Evolutionary conservation across 2,888 invertebrate species (phyloP).

Genomic region (Eudemis profundana): DNA sequence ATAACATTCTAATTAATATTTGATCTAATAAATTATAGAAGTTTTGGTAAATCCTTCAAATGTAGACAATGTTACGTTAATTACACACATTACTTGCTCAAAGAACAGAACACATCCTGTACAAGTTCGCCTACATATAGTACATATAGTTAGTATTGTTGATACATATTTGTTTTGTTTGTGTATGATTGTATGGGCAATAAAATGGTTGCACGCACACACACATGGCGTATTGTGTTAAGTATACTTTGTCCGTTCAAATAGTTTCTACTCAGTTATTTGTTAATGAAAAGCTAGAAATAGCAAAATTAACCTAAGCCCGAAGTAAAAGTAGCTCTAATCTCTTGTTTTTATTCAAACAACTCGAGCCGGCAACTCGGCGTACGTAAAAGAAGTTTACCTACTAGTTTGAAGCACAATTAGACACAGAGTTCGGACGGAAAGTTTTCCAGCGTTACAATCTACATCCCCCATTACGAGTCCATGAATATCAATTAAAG

Average conservation of each 20-base stretch:
- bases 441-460: constrained; percentile 56
- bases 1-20: too few relatives aligned
- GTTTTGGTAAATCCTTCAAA: too few relatives aligned
- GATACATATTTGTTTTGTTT: too few relatives aligned
- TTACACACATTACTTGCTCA: too few relatives aligned
- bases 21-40: too few relatives aligned
- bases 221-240: too few relatives aligned
- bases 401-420: constrained; percentile 56
- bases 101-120: too few relatives aligned
- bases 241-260: too few relatives aligned
- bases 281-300: neutral
- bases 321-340: constrained; percentile 11
- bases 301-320: neutral
- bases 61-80: too few relatives aligned
- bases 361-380: constrained; percentile 12
- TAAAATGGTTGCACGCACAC: neutral
- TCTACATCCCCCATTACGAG: constrained; percentile 65
- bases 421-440: constrained; percentile 54
- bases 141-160: too few relatives aligned
- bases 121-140: too few relatives aligned
- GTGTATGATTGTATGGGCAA: too few relatives aligned
- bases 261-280: neutral
- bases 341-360: constrained; percentile 26
- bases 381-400: constrained; percentile 41
- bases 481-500: constrained; percentile 78